A percentile compares a stretch with the other conserved stretches of the same genome.
Conservation (phyloP, 1,140 invertebrate genomes). For the Adelges cooleyi region DNA sequence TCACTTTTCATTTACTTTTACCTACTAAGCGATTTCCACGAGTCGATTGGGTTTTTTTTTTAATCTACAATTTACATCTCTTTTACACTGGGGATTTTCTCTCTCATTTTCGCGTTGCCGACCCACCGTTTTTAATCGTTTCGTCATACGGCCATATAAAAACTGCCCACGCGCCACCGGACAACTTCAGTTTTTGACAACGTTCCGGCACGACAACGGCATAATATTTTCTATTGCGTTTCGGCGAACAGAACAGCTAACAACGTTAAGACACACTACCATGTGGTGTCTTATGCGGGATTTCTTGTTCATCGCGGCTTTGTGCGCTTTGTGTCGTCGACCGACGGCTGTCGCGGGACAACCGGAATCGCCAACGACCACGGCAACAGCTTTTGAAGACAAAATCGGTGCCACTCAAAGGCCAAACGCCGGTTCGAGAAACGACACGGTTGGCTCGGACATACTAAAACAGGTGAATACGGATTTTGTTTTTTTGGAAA, state of each 20-base stretch:
- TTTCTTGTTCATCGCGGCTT: background rate
- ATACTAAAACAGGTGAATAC: conserved; percentile 1
- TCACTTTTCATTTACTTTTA: conserved; percentile 20
- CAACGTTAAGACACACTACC: too few relatives aligned
- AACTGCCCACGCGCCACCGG: conserved; percentile 18
- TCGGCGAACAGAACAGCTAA: too few relatives aligned
- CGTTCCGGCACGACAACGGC: background rate
- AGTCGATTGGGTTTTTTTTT: too few relatives aligned
- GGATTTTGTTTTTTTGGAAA: too few relatives aligned
- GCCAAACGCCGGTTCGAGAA: background rate
- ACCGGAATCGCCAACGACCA: background rate
- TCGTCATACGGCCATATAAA: conserved; percentile 28
- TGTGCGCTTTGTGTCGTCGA: background rate
- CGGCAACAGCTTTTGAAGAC: background rate
- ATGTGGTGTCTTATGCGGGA: background rate
- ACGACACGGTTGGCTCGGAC: background rate
- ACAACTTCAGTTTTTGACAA: conserved; percentile 1
- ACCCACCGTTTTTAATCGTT: conserved; percentile 1
- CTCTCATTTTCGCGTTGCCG: background rate
- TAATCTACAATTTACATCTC: too few relatives aligned
- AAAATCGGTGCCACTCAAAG: background rate
- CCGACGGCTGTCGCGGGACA: background rate
- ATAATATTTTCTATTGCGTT: background rate
- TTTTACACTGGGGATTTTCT: too few relatives aligned
- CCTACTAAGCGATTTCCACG: conserved; percentile 2